A percentile compares a stretch with the other conserved stretches of the same genome.
phyloP scores from a whole-genome alignment of 2,113 vertebrate species.

The Willisornis vidua region DNA sequence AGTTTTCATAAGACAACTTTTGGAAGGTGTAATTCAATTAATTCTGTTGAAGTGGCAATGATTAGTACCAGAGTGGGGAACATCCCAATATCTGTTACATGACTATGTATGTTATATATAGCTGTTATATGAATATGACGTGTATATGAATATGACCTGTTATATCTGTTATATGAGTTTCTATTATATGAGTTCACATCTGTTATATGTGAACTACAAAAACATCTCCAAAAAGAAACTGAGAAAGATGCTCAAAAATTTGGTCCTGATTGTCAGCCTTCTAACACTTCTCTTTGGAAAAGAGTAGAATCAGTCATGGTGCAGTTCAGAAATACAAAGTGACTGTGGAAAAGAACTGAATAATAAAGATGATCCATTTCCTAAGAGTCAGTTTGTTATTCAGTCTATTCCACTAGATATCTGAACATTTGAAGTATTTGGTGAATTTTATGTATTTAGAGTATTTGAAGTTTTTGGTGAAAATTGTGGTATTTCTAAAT shows the following conservation, averaged over 20 bases:
- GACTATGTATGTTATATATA: background rate
- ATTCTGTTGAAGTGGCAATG: background rate
- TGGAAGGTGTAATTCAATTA: background rate
- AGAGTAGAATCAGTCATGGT: background rate
- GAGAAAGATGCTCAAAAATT: background rate
- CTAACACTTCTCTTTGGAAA: background rate
- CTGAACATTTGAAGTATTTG: background rate
- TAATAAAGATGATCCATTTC: background rate
- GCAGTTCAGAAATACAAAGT: background rate
- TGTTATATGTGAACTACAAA: background rate
- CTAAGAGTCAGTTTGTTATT: background rate
- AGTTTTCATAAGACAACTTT: background rate
- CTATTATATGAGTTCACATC: background rate
- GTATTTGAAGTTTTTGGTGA: background rate
- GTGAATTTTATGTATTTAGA: no score
- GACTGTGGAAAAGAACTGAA: background rate
- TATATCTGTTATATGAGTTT: background rate
- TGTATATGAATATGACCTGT: background rate
- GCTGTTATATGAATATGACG: background rate
- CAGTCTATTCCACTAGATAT: background rate
- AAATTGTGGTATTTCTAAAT: background rate
- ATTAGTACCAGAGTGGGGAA: background rate
- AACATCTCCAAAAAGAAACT: background rate
- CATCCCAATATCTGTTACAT: background rate
- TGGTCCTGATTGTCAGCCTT: background rate